phyloP scores from a whole-genome alignment of 2,113 vertebrate species.

The Nerophis ophidion region DNA sequence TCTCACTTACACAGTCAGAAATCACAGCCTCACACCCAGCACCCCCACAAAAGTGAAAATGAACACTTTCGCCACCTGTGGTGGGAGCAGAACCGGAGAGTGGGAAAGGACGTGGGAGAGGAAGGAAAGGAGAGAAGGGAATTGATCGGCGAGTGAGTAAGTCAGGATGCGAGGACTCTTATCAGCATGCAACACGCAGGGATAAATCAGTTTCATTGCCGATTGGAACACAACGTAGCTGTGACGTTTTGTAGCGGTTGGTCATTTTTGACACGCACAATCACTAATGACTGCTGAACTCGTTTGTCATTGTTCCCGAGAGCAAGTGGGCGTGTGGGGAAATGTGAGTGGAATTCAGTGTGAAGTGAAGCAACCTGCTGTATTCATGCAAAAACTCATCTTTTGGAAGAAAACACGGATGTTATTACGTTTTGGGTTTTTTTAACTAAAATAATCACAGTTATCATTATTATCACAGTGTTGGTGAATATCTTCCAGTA shows the following conservation, averaged over 20 bases:
- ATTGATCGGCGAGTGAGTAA: conserved; percentile 28
- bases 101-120: conserved; percentile 32
- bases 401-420: no score
- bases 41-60: conserved; percentile 68
- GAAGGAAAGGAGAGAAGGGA: conserved; percentile 15
- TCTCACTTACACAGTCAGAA: conserved; percentile 47
- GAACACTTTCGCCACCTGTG: conserved; percentile 56
- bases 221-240: not conserved
- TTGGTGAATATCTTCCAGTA: no score
- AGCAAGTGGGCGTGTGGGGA: conserved; percentile 47
- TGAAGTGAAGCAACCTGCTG: conserved; percentile 39
- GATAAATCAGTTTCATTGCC: not conserved
- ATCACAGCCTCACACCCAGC: conserved; percentile 56
- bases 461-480: no score
- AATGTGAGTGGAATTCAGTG: conserved; percentile 35
- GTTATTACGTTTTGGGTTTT: no score
- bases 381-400: not conserved
- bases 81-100: conserved; percentile 47
- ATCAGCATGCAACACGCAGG: not conserved
- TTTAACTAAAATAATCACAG: no score
- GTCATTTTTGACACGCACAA: conserved; percentile 5
- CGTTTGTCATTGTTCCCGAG: conserved; percentile 37
- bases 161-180: conserved; percentile 21
- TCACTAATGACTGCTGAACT: conserved; percentile 32
- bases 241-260: not conserved